phyloP scores from a whole-genome alignment of 1,140 invertebrate genomes.

The Ptiloglossa arizonensis region DNA sequence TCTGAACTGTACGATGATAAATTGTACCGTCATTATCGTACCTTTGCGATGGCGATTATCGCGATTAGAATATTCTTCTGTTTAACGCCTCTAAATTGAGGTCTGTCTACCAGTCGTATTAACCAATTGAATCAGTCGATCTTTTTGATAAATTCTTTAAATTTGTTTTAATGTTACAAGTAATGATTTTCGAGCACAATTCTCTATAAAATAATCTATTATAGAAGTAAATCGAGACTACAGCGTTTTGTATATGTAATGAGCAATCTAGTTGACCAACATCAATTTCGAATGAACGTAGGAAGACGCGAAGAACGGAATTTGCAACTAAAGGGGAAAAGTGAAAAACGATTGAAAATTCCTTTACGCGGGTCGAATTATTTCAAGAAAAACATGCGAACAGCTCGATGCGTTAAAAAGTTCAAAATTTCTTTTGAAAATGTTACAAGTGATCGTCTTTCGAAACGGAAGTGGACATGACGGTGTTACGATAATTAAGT shows the following conservation, averaged over 20 bases:
- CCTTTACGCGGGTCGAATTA: not conserved
- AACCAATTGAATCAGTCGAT: not conserved
- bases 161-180: not conserved
- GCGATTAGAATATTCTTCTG: constrained; percentile 24
- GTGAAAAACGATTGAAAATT: not conserved
- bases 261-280: not conserved
- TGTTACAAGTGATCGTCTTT: not conserved
- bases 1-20: not conserved
- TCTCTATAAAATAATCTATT: no score
- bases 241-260: not conserved
- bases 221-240: no score
- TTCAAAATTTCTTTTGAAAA: not conserved
- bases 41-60: constrained; percentile 23
- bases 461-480: not conserved
- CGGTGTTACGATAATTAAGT: constrained; percentile 49
- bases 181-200: not conserved
- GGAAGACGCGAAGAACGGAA: not conserved
- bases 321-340: not conserved
- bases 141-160: not conserved
- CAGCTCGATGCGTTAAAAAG: not conserved
- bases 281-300: not conserved
- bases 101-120: not conserved
- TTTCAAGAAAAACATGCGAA: not conserved
- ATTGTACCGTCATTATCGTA: constrained; percentile 25
- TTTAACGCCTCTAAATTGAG: not conserved